These are phyloP conservation scores for Vidua macroura DNA, from an alignment of 2,113 vertebrate genomes.

Conservation along the genomic window DNA sequence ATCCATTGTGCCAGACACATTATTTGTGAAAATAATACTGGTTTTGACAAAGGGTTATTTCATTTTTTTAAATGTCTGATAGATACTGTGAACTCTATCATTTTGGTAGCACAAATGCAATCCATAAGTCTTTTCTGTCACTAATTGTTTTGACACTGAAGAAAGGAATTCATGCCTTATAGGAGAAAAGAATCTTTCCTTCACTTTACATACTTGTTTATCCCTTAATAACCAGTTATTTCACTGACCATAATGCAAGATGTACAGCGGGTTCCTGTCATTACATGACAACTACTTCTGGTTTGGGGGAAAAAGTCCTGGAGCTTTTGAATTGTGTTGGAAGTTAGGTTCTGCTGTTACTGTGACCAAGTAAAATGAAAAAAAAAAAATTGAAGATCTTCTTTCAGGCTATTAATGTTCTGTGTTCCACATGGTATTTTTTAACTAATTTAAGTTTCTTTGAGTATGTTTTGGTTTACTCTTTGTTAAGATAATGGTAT, in stretches of 20 bases:
- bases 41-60: background rate
- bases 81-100: background rate
- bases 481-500: background rate
- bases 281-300: background rate
- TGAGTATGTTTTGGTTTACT: background rate
- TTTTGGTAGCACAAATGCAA: background rate
- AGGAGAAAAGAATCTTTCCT: background rate
- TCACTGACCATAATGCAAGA: background rate
- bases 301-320: background rate
- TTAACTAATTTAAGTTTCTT: background rate
- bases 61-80: background rate
- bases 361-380: background rate
- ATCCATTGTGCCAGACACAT: background rate
- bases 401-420: background rate
- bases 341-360: background rate
- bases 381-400: background rate
- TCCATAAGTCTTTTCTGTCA: background rate
- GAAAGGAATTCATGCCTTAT: background rate
- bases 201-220: background rate
- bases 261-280: fast-evolving
- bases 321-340: background rate
- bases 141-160: background rate
- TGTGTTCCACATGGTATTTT: background rate
- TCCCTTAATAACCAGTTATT: background rate
- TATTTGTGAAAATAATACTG: background rate